Base-by-base conservation (phyloP, 64 coral and sea anemone genomes). In the Stichodactyla helianthus region DNA sequence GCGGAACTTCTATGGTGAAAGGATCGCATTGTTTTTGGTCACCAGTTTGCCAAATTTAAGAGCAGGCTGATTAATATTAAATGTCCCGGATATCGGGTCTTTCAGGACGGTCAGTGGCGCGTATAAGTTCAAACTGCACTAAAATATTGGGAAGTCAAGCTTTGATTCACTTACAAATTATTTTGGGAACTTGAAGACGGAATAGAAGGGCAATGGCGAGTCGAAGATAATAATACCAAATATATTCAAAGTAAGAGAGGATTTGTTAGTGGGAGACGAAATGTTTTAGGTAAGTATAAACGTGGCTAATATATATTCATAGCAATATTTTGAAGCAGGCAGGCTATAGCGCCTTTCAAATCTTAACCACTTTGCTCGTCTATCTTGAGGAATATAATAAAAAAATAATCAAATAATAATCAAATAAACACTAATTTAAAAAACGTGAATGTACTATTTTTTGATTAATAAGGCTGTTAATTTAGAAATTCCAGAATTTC, bases 1-100 rank as follows among this genome's bases (percentile, higher is more conserved):
- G 55, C 60, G 83, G 7, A 85, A 71, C 14, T 56, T 86, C 65
- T n/a, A 90, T 85, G 83, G 82, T 19, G 64, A 31, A 86, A 35
- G 63, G 84, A 77, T 52, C 77, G 77, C 83, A 59, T 90, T 90
- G 89, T 90, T 27, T 59, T 53, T 85, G 89, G 89, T 85, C 89
- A 90, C 89, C 89, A 85, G 89, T 81, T 83, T 76, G 71, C 35
- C 82, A 90, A 84, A 90, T 90, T 90, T 55, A 53, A 90, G 89
- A 85, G 89, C 89, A 77, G 79, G 11, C 50, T 50, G 28, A 90
- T 90, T 90, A 90, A 90, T 85, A 58, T 90, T 90, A 85, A 25
- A 90, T 90, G 78, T 81, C 50, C 78, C 89, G 71, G 58, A 90
- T 77, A 71, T 90, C 77, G 57, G 82, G 89, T 86, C 53, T 90